Base-by-base conservation (phyloP, 2,113 vertebrate species). In the Hippotragus niger region DNA sequence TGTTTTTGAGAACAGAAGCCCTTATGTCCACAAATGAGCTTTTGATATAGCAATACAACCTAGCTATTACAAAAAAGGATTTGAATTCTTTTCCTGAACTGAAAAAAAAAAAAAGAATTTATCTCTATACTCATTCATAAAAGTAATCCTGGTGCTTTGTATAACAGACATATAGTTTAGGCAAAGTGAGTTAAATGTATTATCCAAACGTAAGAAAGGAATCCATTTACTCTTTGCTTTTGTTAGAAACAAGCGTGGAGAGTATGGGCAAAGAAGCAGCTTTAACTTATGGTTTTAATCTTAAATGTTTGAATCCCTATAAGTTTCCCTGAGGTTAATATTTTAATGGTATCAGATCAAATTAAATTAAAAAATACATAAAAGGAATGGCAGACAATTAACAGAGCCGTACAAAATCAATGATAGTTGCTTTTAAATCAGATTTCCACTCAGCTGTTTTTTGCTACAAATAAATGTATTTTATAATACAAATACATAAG, bases 311-410 rank as follows among this genome's bases (percentile, higher is more conserved):
- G 94, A 91, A 95, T 96, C 52, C 55, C 80, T 95, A 7, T 90
- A 95, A 78, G 15, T 96, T 94, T 96, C 92, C 92, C 91, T 78
- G 80, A 96, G 90, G 87, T 97, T 97, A 98, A 95, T 95, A 96
- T 96, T 97, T 95, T 97, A 97, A 97, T 97, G 55, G n/a, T 95
- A 96, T 98, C 96, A 95, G 84, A 90, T 90, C 76, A 71, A 94
- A 97, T 95, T 95, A 96, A 97, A 90, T 60, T 60, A 86, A 76
- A 94, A 85, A 96, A 40, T 45, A 92, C 95, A 45, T 90, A n/a
- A 90, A 96, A 94, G 53, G 84, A 81, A 93, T 82, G 40, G 45
- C 21, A 95, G 87, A 57, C 90, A 83, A 92, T 96, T 86, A 96
- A 91, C 7, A 93, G n/a, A 94, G 67, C 64, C 94, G n/a, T 89